Evolutionary conservation across 2,888 invertebrate species (phyloP), one percentile per base, ranked within the genome.

Genomic region (Salticus scenicus): DNA sequence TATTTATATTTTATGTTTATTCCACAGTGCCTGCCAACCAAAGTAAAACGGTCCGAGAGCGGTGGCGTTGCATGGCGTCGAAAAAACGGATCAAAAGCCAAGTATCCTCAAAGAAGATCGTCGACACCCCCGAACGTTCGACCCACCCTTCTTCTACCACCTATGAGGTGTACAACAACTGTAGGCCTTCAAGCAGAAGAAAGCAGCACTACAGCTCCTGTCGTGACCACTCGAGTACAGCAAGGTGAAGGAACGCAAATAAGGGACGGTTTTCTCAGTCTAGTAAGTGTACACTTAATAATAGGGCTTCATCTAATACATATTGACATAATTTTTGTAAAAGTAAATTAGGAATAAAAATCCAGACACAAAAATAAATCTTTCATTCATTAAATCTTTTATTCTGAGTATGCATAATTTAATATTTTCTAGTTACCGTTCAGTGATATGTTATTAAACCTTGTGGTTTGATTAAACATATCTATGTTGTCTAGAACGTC

Each of bases 111-210:
- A 27, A 17, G 77, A 20, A 30, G 79, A 33, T 70, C 70, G 4
- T 69, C 77, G 27, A 71, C 79, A 17, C 66, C 78, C 8, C 86
- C 86, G 17, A 24, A 67, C 69, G 37, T 69, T 10, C 28, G 80
- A 5, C 86, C 86, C 24, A 86, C 86, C 8, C 71, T 86, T 12
- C 63, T 86, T 17, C 67, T 86, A 14, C 86, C 86, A 12, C 76
- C 86, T 31, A 86, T 86, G 86, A 20, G 66, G 70, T 84, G 78
- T 37, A 84, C 84, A 8, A 51, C 27, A 12, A 33, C 67, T 2
- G 67, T 31, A 20, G 30, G 63, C 17, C 31, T 74, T 17, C 64
- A 51, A 14, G 14, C 33, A 20, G 51, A 47, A 63, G 47, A 41
- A 30, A 64, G 14, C 33, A 24, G 63, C 24, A 79, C 70, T 24